Conservation (phyloP, 2,113 vertebrate genomes). For the Ageneiosus marmoratus region DNA sequence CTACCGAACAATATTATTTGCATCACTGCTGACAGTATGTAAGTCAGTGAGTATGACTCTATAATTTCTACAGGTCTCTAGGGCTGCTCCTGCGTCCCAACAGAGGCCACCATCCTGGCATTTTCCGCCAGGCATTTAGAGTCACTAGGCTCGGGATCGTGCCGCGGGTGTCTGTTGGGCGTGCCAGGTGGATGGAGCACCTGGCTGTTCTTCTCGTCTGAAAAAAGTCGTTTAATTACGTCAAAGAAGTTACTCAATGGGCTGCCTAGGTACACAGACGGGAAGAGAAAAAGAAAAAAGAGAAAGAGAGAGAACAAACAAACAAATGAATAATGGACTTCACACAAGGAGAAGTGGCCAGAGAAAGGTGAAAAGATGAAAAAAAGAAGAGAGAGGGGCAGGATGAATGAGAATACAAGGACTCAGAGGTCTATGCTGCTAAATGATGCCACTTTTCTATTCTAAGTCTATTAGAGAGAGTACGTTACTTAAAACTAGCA, state of each 20-base stretch:
- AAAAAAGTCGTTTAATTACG: conserved; percentile 99
- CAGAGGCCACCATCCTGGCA: conserved; percentile 80
- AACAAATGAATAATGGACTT: conserved; percentile 84
- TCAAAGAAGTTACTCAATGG: conserved; percentile 99
- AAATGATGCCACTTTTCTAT: neutral
- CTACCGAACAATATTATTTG: conserved; percentile 72
- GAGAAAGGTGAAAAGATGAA: conserved; percentile 56
- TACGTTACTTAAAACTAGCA: neutral
- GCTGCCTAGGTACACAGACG: conserved; percentile 87
- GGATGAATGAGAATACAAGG: conserved; percentile 25
- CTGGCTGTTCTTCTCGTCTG: conserved; percentile 99
- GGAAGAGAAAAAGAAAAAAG: conserved; percentile 76
- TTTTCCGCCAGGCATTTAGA: conserved; percentile 83
- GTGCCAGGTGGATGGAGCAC: conserved; percentile 86
- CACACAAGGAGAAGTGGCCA: conserved; percentile 67
- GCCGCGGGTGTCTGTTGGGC: conserved; percentile 86
- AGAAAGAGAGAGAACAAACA: conserved; percentile 84
- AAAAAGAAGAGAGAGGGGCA: conserved; percentile 44
- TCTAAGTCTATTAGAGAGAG: neutral
- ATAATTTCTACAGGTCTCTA: conserved; percentile 66
- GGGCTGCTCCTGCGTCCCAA: conserved; percentile 85
- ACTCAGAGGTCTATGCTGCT: conserved; percentile 3
- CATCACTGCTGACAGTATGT: conserved; percentile 66
- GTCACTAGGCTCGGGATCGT: conserved; percentile 85
- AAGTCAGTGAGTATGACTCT: conserved; percentile 43